Conservation (phyloP, 2,888 invertebrate genomes). For the Tiphia femorata region DNA sequence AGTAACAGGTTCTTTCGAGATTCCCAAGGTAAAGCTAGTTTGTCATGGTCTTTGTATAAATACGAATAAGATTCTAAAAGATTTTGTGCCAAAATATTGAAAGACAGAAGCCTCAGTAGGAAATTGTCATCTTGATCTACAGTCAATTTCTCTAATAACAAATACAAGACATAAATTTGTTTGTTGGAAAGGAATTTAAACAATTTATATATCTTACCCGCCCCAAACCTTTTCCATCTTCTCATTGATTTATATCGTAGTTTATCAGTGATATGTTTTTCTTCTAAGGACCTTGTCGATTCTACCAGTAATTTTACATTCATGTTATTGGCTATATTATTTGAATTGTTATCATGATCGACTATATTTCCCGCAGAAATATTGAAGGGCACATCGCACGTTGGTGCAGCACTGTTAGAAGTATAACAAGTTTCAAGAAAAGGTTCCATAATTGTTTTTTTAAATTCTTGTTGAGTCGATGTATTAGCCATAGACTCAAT, state of each 20-base stretch:
- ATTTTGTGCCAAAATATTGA: constrained; percentile 90
- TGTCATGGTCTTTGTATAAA: constrained; percentile 77
- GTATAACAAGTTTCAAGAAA: constrained; percentile 41
- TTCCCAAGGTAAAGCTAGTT: constrained; percentile 78
- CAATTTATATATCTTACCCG: constrained; percentile 39
- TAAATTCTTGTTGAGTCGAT: constrained; percentile 29
- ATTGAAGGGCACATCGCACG: constrained; percentile 25
- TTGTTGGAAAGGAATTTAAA: neutral
- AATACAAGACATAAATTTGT: constrained; percentile 3
- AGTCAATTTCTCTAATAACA: constrained; percentile 42
- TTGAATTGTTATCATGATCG: constrained; percentile 6
- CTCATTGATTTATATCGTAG: constrained; percentile 55
- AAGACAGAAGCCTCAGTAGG: constrained; percentile 81
- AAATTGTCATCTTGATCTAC: constrained; percentile 66
- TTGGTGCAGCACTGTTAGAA: constrained; percentile 24
- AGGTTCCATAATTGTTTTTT: constrained; percentile 50
- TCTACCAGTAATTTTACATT: constrained; percentile 28
- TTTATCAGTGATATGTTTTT: constrained; percentile 34
- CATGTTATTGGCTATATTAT: constrained; percentile 20
- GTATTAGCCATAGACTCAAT: constrained; percentile 36
- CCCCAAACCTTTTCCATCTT: constrained; percentile 50
- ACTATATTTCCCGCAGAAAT: constrained; percentile 17
- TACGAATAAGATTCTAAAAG: constrained; percentile 80
- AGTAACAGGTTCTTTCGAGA: constrained; percentile 74
- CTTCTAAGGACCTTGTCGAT: constrained; percentile 14